Evolutionary conservation across 2,888 invertebrate species (phyloP).

Genomic region (Plebejus melissa): DNA sequence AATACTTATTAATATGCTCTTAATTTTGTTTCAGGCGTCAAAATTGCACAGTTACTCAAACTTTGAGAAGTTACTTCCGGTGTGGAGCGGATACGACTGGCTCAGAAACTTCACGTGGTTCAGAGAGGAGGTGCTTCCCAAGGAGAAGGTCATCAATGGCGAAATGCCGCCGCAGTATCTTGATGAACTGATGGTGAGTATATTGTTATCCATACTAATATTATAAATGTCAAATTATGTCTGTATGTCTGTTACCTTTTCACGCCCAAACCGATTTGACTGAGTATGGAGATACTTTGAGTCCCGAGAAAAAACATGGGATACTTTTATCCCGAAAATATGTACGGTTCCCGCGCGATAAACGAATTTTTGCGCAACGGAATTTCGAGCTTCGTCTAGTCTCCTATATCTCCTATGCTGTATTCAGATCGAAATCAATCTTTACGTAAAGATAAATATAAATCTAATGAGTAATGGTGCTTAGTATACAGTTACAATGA

Average conservation of each 20-base stretch:
- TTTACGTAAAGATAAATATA: neutral
- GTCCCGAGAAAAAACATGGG: no score
- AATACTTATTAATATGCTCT: slow-evolving; percentile 1
- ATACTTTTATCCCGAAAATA: no score
- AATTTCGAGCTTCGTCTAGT: no score
- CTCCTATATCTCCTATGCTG: neutral
- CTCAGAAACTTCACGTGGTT: slow-evolving; percentile 55
- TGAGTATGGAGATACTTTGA: no score
- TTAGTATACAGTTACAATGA: no score
- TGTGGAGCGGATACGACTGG: slow-evolving; percentile 56
- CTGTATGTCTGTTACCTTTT: no score
- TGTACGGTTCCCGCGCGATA: no score
- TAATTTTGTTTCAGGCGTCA: slow-evolving; percentile 59
- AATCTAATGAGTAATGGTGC: neutral
- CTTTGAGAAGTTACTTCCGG: slow-evolving; percentile 49
- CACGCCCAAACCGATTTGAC: no score
- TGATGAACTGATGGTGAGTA: slow-evolving; percentile 56
- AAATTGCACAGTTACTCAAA: slow-evolving; percentile 51
- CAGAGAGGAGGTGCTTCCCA: slow-evolving; percentile 55
- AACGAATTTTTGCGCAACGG: no score
- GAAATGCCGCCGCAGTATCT: slow-evolving; percentile 51
- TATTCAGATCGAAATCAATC: neutral
- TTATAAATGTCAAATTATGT: no score
- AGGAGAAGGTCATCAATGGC: slow-evolving; percentile 51
- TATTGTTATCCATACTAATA: no score